These are phyloP conservation scores for Eledone cirrhosa DNA, from an alignment of 2,888 invertebrate species.

Conservation along the genomic window DNA sequence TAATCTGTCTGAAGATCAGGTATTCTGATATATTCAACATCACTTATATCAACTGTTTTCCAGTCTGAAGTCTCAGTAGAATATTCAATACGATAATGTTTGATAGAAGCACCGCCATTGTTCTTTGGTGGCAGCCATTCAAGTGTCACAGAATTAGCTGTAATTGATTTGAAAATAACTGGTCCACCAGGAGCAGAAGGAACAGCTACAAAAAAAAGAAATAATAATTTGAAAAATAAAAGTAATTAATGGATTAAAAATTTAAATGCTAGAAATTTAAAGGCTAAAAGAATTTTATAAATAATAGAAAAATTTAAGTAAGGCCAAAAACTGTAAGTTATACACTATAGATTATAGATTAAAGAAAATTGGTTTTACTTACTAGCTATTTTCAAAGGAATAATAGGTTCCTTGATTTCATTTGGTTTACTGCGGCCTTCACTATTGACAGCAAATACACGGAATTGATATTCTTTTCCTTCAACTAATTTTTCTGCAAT, in stretches of 20 bases:
- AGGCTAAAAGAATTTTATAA: background rate
- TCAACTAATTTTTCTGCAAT: slow-evolving; percentile 54
- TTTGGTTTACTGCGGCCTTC: slow-evolving; percentile 58
- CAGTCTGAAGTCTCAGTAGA: slow-evolving; percentile 80
- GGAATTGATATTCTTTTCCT: slow-evolving; percentile 62
- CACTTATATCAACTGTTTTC: slow-evolving; percentile 92
- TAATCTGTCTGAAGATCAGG: slow-evolving; percentile 55
- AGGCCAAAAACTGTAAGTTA: background rate
- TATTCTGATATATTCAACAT: slow-evolving; percentile 67
- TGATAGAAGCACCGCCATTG: slow-evolving; percentile 64
- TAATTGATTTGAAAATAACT: slow-evolving; percentile 49
- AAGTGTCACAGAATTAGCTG: slow-evolving; percentile 51
- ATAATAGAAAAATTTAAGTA: background rate
- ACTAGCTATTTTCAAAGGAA: slow-evolving; percentile 48
- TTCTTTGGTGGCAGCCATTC: slow-evolving; percentile 67
- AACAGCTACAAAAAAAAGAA: slow-evolving; percentile 41
- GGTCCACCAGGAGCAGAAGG: slow-evolving; percentile 60
- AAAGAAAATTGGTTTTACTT: background rate
- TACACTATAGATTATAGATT: background rate
- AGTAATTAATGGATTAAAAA: background rate
- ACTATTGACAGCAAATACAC: slow-evolving; percentile 62
- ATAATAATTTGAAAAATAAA: background rate
- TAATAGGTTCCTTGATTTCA: slow-evolving; percentile 53
- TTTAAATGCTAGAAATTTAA: background rate
- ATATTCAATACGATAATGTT: slow-evolving; percentile 61